These are phyloP conservation scores for Galerucella nymphaeae DNA, from an alignment of 2,888 invertebrate genomes.

Conservation along the genomic window DNA sequence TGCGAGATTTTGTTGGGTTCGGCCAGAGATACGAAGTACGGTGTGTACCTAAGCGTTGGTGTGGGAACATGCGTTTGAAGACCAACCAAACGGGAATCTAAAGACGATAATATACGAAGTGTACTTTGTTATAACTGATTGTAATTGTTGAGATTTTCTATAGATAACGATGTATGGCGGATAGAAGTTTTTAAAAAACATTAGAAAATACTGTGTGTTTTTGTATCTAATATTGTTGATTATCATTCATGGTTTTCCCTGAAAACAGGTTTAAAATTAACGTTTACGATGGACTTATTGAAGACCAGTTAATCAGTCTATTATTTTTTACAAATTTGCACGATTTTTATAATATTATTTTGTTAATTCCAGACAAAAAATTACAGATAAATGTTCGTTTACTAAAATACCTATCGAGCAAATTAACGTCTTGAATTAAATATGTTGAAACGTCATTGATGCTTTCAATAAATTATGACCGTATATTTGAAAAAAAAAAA, in stretches of 20 bases:
- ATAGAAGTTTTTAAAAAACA: neutral
- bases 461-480: neutral
- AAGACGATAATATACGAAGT: constrained; percentile 25
- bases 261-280: no score
- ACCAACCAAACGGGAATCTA: constrained; percentile 27
- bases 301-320: no score
- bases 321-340: no score
- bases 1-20: constrained; percentile 22
- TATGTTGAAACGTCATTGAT: neutral
- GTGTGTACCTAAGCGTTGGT: constrained; percentile 34
- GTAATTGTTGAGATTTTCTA: constrained; percentile 19
- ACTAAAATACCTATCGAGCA: constrained; percentile 7
- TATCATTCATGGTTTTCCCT: no score
- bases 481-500: neutral
- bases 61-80: constrained; percentile 30
- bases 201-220: neutral
- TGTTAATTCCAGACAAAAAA: constrained; percentile 14
- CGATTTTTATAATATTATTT: no score
- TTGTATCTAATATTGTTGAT: no score
- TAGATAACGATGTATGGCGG: neutral
- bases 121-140: constrained; percentile 12
- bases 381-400: constrained; percentile 3
- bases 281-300: no score
- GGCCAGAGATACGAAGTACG: neutral
- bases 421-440: constrained; percentile 7